Base-by-base conservation (phyloP, 2,888 invertebrate species). In the Diarsia dahlii region DNA sequence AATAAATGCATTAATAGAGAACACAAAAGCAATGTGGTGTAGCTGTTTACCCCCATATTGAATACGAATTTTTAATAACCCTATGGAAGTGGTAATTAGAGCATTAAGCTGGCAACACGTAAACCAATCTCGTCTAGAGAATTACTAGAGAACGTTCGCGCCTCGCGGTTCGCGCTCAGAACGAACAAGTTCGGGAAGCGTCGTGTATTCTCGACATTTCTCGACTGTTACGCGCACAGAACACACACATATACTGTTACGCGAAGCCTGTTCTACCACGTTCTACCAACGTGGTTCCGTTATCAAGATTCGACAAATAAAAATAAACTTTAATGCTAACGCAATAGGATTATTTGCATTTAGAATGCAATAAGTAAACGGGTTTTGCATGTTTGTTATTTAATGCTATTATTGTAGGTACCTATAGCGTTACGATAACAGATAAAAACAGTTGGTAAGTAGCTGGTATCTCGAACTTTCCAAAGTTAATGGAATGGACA, bases 71-170 rank as follows among this genome's bases (percentile, higher is more conserved):
- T 65, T 28, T 62, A 39, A 34, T 45, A 34, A 23, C n/a, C 8
- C 34, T 6, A 12, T 28, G 56, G 15, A 28, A 69, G 67, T 70
- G 78, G 75, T 77, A 77, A 78, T 73, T 20, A 9, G 1, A 63
- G 60, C 18, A 68, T 34, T 15, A 65, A 39, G n/a, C 76, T 88
- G 79, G 78, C 84, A 88, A 84, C 84, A 67, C 79, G 58, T 39
- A 23, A 20, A 52, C 46, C 50, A 60, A 67, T 48, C 20, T 58
- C 18, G 63, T 77, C 81, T 79, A 80, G 78, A 39, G 39, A 39
- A 39, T 8, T 39, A 39, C 8, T n/a, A 28, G 39, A 39, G 39
- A 85, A 81, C 39, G 79, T 54, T 87, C 86, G 71, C n/a, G n/a
- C n/a, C n/a, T n/a, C n/a, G n/a, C n/a, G n/a, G n/a, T n/a, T 34